Evolutionary conservation across 2,888 invertebrate species (phyloP).

Genomic region (Crioceris asparagi): DNA sequence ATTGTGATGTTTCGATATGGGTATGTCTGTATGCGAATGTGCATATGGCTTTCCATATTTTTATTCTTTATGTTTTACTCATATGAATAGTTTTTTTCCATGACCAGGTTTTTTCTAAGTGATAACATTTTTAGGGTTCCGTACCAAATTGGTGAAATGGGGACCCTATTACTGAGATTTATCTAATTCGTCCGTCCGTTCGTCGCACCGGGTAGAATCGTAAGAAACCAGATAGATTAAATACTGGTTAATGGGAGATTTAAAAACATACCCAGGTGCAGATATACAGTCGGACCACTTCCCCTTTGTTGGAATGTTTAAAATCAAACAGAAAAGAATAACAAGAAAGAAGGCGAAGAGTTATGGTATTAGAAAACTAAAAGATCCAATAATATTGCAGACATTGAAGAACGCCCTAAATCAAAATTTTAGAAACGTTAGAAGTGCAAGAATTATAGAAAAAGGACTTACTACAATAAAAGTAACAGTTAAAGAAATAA

Average conservation of each 20-base stretch:
- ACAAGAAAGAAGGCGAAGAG: background rate
- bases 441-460: background rate
- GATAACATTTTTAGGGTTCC: too few relatives aligned
- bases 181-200: too few relatives aligned
- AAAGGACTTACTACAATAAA: background rate
- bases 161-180: too few relatives aligned
- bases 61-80: too few relatives aligned
- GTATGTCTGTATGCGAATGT: too few relatives aligned
- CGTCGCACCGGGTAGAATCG: background rate
- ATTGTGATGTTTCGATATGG: too few relatives aligned
- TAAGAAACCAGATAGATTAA: background rate
- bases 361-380: background rate
- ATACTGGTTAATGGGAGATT: background rate
- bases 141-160: too few relatives aligned
- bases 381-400: background rate
- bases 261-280: background rate
- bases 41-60: too few relatives aligned
- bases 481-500: background rate
- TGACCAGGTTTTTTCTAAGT: too few relatives aligned
- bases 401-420: background rate
- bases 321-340: background rate
- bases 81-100: too few relatives aligned
- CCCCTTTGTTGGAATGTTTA: background rate
- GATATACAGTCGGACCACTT: background rate
- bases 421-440: background rate